Base-by-base conservation (phyloP, 2,113 vertebrate species). In the Pituophis catenifer region DNA sequence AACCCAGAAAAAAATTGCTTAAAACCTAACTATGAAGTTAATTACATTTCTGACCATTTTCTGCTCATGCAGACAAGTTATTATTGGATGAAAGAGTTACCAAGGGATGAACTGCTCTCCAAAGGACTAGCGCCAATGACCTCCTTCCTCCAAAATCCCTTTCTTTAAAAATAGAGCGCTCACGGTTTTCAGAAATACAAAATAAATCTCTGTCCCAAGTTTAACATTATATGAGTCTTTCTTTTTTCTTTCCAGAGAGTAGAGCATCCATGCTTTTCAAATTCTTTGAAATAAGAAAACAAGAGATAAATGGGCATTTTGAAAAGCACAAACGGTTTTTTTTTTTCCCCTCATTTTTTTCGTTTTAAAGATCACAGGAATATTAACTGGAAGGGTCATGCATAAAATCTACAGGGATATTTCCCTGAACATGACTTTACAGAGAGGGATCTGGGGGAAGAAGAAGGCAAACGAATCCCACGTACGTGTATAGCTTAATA, bases 351-450 rank as follows among this genome's bases (percentile, higher is more conserved):
- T 33, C 29, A 10, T 53, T 90, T 65, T 70, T 90, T 65, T 90
- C 6, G 24, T 38, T 44, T 48, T 88, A 29, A 89, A 85, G 53
- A 94, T 86, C 15, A 93, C 1, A 91, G 23, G 93, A 89, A 94
- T 94, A 93, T 65, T 95, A 94, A 95, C 93, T 91, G 62, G n/a
- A 95, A 93, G 70, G 90, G 53, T 85, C 70, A 86, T 92, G 54
- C 75, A 92, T 7, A 88, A 85, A 8, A 91, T 94, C 50, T 90
- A 94, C 75, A 95, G 95, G 50, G 54, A 93, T 48, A 5, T 7
- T 94, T 91, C 94, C 26, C 95, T 93, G 38, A 94, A 95, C 95
- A 95, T 94, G 93, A 62, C 75, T 92, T 95, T 96, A 94, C 91
- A 94, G 38, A 57, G n/a, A 1, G 91, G 50, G 12, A 88, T 88